These are phyloP conservation scores for Drosophila limbata DNA, from an alignment of 2,888 invertebrate species.

Conservation along the genomic window DNA sequence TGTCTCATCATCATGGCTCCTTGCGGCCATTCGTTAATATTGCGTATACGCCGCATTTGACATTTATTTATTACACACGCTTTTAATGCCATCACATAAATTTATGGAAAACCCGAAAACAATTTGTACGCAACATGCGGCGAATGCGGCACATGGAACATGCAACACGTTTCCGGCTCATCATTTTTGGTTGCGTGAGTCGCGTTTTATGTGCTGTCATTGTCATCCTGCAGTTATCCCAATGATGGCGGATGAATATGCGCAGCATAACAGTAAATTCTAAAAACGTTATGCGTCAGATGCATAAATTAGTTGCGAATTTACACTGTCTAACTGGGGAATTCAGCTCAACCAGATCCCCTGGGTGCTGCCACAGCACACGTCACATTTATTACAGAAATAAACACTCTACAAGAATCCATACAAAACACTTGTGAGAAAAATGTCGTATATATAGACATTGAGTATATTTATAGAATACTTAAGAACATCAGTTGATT, in stretches of 20 bases:
- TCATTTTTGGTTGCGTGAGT: conserved; percentile 52
- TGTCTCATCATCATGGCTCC: conserved; percentile 58
- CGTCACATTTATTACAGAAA: conserved; percentile 9
- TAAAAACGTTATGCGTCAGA: conserved; percentile 39
- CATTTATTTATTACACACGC: conserved; percentile 67
- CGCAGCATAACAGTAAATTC: conserved; percentile 41
- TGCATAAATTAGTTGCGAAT: conserved; percentile 66
- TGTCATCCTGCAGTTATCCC: conserved; percentile 13
- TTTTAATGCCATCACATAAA: conserved; percentile 65
- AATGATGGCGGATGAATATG: conserved; percentile 2
- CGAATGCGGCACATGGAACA: conserved; percentile 41
- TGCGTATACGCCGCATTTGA: conserved; percentile 68
- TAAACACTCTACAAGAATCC: conserved; percentile 3
- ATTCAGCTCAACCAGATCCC: conserved; percentile 6
- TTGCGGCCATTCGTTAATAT: conserved; percentile 50
- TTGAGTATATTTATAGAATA: conserved; percentile 1
- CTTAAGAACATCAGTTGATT: background rate
- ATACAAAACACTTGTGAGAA: conserved; percentile 10
- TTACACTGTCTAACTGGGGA: conserved; percentile 49
- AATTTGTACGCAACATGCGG: conserved; percentile 43
- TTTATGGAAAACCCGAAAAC: conserved; percentile 68
- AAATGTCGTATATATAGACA: background rate
- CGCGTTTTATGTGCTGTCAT: conserved; percentile 50
- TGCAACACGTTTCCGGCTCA: conserved; percentile 70
- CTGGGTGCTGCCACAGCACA: background rate